Evolutionary conservation across 2,113 vertebrate species (phyloP), one percentile per base, ranked within the genome.

Genomic region (Ciconia stormi): DNA sequence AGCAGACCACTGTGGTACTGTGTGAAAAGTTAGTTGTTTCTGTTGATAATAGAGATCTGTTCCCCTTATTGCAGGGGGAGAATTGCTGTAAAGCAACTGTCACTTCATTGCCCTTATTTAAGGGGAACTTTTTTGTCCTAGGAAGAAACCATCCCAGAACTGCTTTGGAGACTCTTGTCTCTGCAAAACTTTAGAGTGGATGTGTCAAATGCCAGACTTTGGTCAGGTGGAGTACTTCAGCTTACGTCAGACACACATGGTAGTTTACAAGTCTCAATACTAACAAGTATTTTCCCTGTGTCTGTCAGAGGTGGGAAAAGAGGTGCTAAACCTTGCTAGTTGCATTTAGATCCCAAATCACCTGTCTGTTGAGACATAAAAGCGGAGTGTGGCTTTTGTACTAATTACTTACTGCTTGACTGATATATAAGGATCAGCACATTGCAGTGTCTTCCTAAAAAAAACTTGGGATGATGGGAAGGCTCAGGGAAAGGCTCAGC

Each of bases 61-160:
- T 53, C 3, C 4, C 16, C 2, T 11, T 65, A 8, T 36, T 23
- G 10, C 4, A 13, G 5, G 2, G 17, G 6, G 3, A 19, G 40
- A 27, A 71, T 89, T 89, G 14, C 30, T 87, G 34, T 52, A 83
- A 94, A 66, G 49, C 40, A 30, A 2, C 21, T 73, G 22, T 55
- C 13, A 21, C 5, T 46, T 67, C 17, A 10, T 42, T 91, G 53
- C 20, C 20, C 4, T 42, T 76, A 20, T 9, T 46, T 38, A 50
- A 53, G 52, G 42, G 11, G 34, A 73, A 50, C 11, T 3, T 36
- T 52, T n/a, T 70, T 52, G 72, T 56, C 21, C 34, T 46, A 19
- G 16, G 14, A 38, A 29, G 46, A 91, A 93, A 29, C 18, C 3
- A 21, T 53, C 9, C 12, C 61, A 53, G 11, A 63, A 55, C 25